phyloP scores from a whole-genome alignment of 1,140 invertebrate genomes.

The Megathymus violae region DNA sequence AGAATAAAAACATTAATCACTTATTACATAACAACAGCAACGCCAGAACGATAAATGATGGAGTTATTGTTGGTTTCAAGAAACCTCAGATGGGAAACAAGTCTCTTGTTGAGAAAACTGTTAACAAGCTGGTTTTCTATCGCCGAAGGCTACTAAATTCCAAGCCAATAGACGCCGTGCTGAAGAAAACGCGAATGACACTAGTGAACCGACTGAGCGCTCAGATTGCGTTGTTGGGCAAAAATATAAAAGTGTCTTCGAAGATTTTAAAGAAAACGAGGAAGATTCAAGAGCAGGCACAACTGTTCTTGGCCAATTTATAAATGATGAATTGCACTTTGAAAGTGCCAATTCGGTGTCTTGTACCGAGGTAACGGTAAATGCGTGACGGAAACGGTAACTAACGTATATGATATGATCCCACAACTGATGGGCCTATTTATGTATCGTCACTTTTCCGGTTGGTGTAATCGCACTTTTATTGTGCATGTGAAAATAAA shows the following conservation, averaged over 20 bases:
- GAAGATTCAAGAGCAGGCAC: slow-evolving; percentile 62
- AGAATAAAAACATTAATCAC: slow-evolving; percentile 45
- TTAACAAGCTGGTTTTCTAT: slow-evolving; percentile 55
- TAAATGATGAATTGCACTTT: slow-evolving; percentile 51
- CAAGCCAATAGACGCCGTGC: slow-evolving; percentile 42
- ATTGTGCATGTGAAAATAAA: slow-evolving; percentile 75
- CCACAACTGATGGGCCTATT: slow-evolving; percentile 46
- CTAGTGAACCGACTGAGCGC: slow-evolving; percentile 51
- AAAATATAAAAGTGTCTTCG: slow-evolving; percentile 43
- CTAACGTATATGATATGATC: slow-evolving; percentile 38
- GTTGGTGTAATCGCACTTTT: slow-evolving; percentile 61
- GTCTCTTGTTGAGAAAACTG: slow-evolving; percentile 26
- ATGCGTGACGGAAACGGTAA: slow-evolving; percentile 36
- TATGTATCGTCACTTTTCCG: slow-evolving; percentile 55
- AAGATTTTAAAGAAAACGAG: slow-evolving; percentile 61
- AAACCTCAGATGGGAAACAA: slow-evolving; percentile 1
- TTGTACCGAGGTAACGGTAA: slow-evolving; percentile 18
- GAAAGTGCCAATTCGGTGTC: slow-evolving; percentile 24
- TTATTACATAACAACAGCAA: slow-evolving; percentile 35
- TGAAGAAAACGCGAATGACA: slow-evolving; percentile 48
- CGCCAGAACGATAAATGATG: slow-evolving; percentile 2
- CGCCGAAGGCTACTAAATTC: slow-evolving; percentile 50
- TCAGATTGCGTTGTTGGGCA: slow-evolving; percentile 46
- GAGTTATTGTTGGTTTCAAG: not conserved
- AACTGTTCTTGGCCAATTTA: slow-evolving; percentile 66